Base-by-base conservation (phyloP, 2,888 invertebrate genomes). In the Theodoxus fluviatilis region DNA sequence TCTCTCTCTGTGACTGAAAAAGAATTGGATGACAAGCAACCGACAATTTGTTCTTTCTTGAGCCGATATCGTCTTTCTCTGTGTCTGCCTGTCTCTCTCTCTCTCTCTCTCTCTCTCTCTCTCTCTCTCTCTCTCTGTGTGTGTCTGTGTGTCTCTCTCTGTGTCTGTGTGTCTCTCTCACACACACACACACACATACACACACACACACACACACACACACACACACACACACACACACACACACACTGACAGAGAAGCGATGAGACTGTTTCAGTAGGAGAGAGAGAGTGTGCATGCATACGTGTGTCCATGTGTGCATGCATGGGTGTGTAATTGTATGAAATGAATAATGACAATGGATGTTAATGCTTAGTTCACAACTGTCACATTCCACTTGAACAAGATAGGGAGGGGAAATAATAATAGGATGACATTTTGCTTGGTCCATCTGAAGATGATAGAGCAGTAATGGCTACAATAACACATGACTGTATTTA, bases 121-220 rank as follows among this genome's bases (percentile, higher is more conserved):
- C n/a, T 59, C 28, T 59, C 33, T 6, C n/a, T 59, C 59, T 28
- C 9, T 33, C 33, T 59, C 31, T 59, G 6, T 6, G 18, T 59
- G 7, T 59, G 6, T 33, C 9, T 25, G 15, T 59, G 25, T 33
- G 18, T 59, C 7, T 59, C 33, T 33, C 59, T 7, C 59, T n/a
- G 25, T 59, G 7, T 28, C 33, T n/a, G 6, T 25, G 31, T 59
- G 7, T 59, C 33, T 31, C 31, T 25, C n/a, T 22, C n/a, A 52
- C n/a, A 52, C n/a, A 52, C n/a, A 52, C n/a, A 52, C n/a, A 52
- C 52, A 52, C 25, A 52, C 52, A 52, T 52, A 52, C 52, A 66
- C 31, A 66, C 47, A 43, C 31, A 66, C 47, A 43, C 31, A 66
- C 47, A 43, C 31, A 66, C 47, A 43, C 31, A 66, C 47, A 43